These are phyloP conservation scores for Mesembrinibis cayennensis DNA, from an alignment of 2,113 vertebrate species.

Conservation along the genomic window DNA sequence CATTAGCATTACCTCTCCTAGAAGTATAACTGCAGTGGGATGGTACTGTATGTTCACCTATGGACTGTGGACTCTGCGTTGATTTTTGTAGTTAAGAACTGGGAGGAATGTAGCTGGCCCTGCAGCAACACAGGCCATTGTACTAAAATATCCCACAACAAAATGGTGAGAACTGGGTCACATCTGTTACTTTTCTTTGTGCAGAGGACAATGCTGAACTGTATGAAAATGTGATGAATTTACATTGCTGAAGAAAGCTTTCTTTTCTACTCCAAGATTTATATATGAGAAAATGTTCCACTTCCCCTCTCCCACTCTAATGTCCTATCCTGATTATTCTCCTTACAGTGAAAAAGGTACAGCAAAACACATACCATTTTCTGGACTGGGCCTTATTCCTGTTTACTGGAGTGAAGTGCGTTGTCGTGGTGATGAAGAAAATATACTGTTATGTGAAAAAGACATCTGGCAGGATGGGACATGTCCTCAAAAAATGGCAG, in stretches of 20 bases:
- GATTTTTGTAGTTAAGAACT: background rate
- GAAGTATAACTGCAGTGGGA: background rate
- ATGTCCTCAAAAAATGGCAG: constrained; percentile 78
- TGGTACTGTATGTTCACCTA: background rate
- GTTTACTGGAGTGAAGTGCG: constrained; percentile 83
- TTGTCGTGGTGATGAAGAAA: constrained; percentile 86
- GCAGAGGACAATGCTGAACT: constrained; percentile 27
- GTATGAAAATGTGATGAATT: constrained; percentile 28
- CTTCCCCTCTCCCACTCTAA: background rate
- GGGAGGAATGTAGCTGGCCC: background rate
- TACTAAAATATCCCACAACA: background rate
- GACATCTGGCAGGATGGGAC: constrained; percentile 78
- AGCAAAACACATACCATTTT: constrained; percentile 75
- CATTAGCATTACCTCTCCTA: background rate
- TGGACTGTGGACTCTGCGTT: background rate
- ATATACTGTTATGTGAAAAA: constrained; percentile 83
- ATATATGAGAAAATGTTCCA: background rate
- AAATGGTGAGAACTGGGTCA: constrained; percentile 45
- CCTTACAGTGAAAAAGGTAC: constrained; percentile 78
- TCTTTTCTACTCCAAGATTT: background rate
- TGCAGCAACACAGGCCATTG: background rate
- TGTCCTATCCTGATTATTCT: background rate
- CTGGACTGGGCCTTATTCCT: constrained; percentile 71
- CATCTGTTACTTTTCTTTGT: constrained; percentile 40
- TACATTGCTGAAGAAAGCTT: background rate